Conservation (phyloP, 1,140 invertebrate species). For the Ganaspis sp. region DNA sequence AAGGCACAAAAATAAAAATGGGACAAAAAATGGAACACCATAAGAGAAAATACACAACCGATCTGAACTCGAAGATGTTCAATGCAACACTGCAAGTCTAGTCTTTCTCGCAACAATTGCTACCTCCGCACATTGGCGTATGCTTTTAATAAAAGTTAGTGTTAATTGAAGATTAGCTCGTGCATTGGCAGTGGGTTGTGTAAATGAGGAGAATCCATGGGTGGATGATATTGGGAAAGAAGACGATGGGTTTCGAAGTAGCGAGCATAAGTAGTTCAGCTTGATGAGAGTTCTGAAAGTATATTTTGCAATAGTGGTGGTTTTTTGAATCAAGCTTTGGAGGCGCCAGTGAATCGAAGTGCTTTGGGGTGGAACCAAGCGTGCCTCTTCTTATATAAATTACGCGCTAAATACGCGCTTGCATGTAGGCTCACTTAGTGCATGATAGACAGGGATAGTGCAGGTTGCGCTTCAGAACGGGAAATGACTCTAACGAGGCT, state of each 20-base stretch:
- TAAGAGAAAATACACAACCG: not conserved
- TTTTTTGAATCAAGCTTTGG: conserved; percentile 32
- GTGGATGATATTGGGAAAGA: not conserved
- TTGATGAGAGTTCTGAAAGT: not conserved
- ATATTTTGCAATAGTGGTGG: not conserved
- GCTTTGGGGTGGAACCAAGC: conserved; percentile 76
- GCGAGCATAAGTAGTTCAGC: not conserved
- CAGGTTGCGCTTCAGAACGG: conserved; percentile 54
- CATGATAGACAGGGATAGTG: conserved; percentile 47
- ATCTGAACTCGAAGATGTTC: conserved; percentile 68
- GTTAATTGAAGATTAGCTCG: conserved; percentile 50
- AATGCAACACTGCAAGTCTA: conserved; percentile 69
- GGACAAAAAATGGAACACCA: not conserved
- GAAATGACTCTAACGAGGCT: conserved; percentile 59
- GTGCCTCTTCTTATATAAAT: conserved; percentile 75
- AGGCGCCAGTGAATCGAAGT: conserved; percentile 70
- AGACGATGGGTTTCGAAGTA: not conserved
- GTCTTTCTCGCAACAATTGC: conserved; percentile 72
- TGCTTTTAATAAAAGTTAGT: conserved; percentile 65
- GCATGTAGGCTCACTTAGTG: conserved; percentile 47
- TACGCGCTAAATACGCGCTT: conserved; percentile 71
- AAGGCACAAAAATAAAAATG: no score
- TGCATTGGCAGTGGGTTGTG: not conserved
- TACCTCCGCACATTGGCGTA: conserved; percentile 71
- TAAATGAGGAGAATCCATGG: not conserved